Evolutionary conservation across 2,888 invertebrate species (phyloP), one percentile per base, ranked within the genome.

Genomic region (Halictus ligatus): DNA sequence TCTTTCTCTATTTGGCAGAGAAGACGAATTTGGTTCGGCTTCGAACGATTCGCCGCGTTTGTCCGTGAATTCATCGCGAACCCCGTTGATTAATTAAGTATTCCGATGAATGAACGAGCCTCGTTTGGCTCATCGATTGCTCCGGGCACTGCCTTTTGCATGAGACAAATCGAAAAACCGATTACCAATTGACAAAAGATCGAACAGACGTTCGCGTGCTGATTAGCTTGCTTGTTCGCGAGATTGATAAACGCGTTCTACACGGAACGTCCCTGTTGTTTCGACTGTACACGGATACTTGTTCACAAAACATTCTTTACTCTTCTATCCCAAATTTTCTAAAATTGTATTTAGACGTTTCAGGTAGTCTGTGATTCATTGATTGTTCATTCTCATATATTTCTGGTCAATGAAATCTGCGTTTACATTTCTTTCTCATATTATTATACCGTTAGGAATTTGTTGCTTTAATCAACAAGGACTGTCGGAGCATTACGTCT

Each of bases 81-180:
- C 25, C 13, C 48, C n/a, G 77, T 80, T 85, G 74, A 78, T 77
- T 58, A 71, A 74, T 80, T 80, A 85, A 48, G 72, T 80, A 67
- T 84, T 50, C 54, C 40, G 43, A 43, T 71, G 78, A 72, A 84
- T 75, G 74, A 80, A 69, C 80, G 67, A 48, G 12, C 35, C 64
- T 25, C 10, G 40, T 69, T 69, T 40, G 71, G 6, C 40, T 35
- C 72, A 60, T 85, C 79, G 80, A 84, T 85, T 69, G 64, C 72
- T 60, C 43, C 15, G 74, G 54, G 46, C 54, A 21, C 60, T 35
- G 72, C 43, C 75, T 71, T 71, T 75, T 69, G 85, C 74, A 84
- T 64, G 79, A 25, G 40, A 54, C 64, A 75, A 75, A 85, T 79
- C 72, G 75, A 64, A 75, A 79, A 71, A 46, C 54, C 64, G 71